phyloP scores from a whole-genome alignment of 2,113 vertebrate genomes.

The Corythornis madagascariensis region DNA sequence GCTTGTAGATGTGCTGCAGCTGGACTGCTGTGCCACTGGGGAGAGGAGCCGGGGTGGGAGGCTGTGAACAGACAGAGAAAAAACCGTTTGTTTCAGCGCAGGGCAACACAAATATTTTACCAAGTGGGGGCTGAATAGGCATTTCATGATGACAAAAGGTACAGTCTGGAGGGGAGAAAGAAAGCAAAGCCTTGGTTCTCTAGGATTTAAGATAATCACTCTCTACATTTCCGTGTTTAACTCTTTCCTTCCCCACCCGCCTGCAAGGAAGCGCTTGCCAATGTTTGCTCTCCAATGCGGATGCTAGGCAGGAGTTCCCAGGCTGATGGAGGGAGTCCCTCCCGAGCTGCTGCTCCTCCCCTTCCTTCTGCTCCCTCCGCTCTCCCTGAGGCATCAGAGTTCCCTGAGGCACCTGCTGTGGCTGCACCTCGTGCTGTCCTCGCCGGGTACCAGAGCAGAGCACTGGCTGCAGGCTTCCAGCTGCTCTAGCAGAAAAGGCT shows the following conservation, averaged over 20 bases:
- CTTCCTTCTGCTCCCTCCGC: background rate
- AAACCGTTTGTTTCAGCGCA: slow-evolving; percentile 76
- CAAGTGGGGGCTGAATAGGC: slow-evolving; percentile 66
- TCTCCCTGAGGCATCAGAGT: background rate
- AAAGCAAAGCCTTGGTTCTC: background rate
- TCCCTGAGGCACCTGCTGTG: background rate
- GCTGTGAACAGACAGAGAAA: slow-evolving; percentile 78
- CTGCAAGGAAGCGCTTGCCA: background rate
- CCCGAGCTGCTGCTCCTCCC: background rate
- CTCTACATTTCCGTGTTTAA: slow-evolving; percentile 50
- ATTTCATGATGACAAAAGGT: slow-evolving; percentile 62
- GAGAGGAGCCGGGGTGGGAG: slow-evolving; percentile 71
- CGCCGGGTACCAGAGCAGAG: background rate
- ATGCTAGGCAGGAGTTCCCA: background rate
- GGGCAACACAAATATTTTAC: slow-evolving; percentile 76
- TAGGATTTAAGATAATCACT: background rate
- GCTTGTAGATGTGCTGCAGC: slow-evolving; percentile 78
- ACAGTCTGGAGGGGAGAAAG: slow-evolving; percentile 11
- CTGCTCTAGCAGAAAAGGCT: background rate
- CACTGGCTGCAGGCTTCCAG: background rate
- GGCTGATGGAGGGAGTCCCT: background rate
- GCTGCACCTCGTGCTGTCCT: background rate
- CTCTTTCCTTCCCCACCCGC: slow-evolving; percentile 7
- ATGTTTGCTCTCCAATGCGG: background rate
- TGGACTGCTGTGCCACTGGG: slow-evolving; percentile 78